Evolutionary conservation across 2,113 vertebrate genomes (phyloP).

Genomic region (Excalfactoria chinensis): DNA sequence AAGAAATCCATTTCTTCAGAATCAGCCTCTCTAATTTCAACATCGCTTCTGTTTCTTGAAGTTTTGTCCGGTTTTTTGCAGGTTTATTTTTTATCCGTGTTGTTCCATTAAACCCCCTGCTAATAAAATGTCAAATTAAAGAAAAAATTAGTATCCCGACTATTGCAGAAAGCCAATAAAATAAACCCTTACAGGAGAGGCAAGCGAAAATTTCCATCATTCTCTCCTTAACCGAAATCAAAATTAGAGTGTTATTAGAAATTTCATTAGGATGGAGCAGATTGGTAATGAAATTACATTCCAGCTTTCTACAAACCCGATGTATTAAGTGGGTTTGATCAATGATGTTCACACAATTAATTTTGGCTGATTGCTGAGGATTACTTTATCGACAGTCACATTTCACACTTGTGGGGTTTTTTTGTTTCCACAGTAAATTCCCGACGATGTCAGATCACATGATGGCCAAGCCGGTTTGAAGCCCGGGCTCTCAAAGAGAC

Average conservation of each 20-base stretch:
- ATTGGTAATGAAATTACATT: conserved; percentile 85
- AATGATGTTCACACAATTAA: conserved; percentile 84
- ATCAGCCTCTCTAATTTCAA: conserved; percentile 28
- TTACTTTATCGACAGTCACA: conserved; percentile 77
- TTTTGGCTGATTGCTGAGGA: conserved; percentile 80
- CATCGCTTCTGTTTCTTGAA: conserved; percentile 35
- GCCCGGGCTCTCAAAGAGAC: not conserved
- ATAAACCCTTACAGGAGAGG: conserved; percentile 62
- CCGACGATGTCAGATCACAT: not conserved
- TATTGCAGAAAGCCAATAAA: conserved; percentile 59
- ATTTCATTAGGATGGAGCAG: conserved; percentile 83
- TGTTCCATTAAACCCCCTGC: conserved; percentile 48
- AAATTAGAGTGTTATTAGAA: conserved; percentile 82
- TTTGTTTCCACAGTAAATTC: conserved; percentile 69
- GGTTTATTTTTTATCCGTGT: conserved; percentile 56
- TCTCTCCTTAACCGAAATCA: conserved; percentile 75
- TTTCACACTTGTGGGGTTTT: conserved; percentile 74
- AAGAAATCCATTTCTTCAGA: conserved; percentile 43
- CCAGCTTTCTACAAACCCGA: conserved; percentile 76
- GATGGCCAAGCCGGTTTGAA: not conserved
- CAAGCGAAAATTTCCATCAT: conserved; percentile 74
- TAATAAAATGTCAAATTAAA: conserved; percentile 71
- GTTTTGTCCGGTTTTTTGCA: conserved; percentile 29
- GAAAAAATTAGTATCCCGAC: conserved; percentile 41
- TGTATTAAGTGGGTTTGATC: conserved; percentile 82